These are phyloP conservation scores for Nasonia oneida DNA, from an alignment of 2,888 invertebrate genomes.

Conservation along the genomic window DNA sequence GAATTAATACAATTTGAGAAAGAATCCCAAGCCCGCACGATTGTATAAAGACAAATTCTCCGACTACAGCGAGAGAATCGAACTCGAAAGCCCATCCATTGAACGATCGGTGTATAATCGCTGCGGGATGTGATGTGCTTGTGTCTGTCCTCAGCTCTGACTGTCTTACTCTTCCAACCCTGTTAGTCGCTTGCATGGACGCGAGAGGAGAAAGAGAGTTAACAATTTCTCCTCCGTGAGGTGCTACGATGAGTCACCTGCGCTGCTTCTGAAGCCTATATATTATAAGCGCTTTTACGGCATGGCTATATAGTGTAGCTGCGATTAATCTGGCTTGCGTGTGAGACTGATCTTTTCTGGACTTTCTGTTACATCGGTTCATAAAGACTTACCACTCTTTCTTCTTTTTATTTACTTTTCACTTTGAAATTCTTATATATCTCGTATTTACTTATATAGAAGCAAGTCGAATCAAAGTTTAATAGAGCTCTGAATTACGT, in stretches of 20 bases:
- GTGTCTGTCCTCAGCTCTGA: constrained; percentile 3
- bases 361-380: neutral
- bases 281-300: constrained; percentile 29
- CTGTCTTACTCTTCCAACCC: constrained; percentile 19
- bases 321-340: neutral
- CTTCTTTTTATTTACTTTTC: neutral
- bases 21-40: constrained; percentile 69
- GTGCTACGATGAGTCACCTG: constrained; percentile 3
- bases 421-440: neutral
- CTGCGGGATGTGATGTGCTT: constrained; percentile 69
- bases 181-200: constrained; percentile 72
- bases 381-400: neutral
- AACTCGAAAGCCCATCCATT: constrained; percentile 67
- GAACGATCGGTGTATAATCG: constrained; percentile 72
- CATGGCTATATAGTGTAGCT: constrained; percentile 23
- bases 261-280: constrained; percentile 16
- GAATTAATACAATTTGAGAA: constrained; percentile 57
- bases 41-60: constrained; percentile 65
- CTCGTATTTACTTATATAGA: too few species aligned
- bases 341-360: neutral
- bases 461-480: too few species aligned
- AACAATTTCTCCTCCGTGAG: neutral
- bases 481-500: too few species aligned
- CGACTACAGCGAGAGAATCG: constrained; percentile 16
- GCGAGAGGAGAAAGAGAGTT: constrained; percentile 15